Base-by-base conservation (phyloP, 2,888 invertebrate genomes). In the Nipponacmea schrenckii region DNA sequence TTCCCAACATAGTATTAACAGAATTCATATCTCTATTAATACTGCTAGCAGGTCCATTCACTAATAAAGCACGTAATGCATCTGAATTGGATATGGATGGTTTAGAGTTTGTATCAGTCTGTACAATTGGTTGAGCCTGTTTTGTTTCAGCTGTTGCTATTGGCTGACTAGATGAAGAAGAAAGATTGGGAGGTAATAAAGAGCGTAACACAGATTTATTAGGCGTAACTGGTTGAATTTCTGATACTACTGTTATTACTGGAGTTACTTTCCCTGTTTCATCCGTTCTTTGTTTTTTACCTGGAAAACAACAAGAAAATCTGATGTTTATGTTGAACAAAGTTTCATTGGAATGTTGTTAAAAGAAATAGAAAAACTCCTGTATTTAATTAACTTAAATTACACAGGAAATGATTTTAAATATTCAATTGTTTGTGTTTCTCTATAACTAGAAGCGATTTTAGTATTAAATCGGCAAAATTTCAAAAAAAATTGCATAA, bases 201-300 rank as follows among this genome's bases (percentile, higher is more conserved):
- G 80, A 80, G 27, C 78, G 74, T 27, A 80, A 74, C 4, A 20
- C 24, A 24, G 56, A 20, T 20, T 20, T 24, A 44, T 76, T 76
- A 2, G 80, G 75, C 0, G 76, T 68, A 8, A 71, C 72, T 8
- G 74, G 75, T 39, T 56, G 50, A 67, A 75, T 75, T 62, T 76
- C 72, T 5, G 78, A 65, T 26, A 78, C 78, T 45, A 78, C 72
- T 69, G 75, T 77, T 3, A 78, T 74, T 31, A 78, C 74, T 20
- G 76, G 76, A 31, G 71, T 62, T 24, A 39, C 48, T 15, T 67
- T 50, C 27, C 31, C n/a, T 17, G 17, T 67, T 67, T 48, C 62
- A 24, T 69, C 63, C 0, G 45, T 69, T 56, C 26, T 69, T 24
- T 17, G n/a, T 63, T 69, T 69, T 63, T 69, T 69, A 20, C 69